Evolutionary conservation across 92 coral and sea anemone genomes (phyloP).

Genomic region (Zoanthus sociatus): DNA sequence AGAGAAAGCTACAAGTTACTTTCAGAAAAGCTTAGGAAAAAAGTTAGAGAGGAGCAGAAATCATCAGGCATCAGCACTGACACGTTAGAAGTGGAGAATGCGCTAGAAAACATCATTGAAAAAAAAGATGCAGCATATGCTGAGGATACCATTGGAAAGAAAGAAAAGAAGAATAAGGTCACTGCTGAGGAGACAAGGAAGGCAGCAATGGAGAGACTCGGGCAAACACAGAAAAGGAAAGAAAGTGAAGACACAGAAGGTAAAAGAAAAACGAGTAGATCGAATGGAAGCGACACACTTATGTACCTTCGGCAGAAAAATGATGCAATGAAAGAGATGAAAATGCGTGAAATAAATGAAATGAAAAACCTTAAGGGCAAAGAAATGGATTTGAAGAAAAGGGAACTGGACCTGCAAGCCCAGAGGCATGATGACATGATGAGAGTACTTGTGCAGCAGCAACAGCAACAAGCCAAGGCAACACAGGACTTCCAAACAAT

Average conservation of each 20-base stretch:
- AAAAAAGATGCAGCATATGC: constrained; percentile 49
- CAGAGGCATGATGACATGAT: constrained; percentile 52
- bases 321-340: constrained; percentile 26
- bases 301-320: constrained; percentile 46
- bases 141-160: constrained; percentile 39
- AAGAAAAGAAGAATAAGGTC: constrained; percentile 25
- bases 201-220: constrained; percentile 49
- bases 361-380: constrained; percentile 30
- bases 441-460: constrained; percentile 41
- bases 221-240: constrained; percentile 37
- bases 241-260: constrained; percentile 37
- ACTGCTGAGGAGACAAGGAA: constrained; percentile 44
- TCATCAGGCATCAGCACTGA: constrained; percentile 56
- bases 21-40: constrained; percentile 48
- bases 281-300: constrained; percentile 53
- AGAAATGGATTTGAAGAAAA: constrained; percentile 51
- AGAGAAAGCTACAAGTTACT: constrained; percentile 57
- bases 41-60: constrained; percentile 54
- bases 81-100: constrained; percentile 43
- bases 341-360: constrained; percentile 22
- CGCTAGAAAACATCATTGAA: constrained; percentile 54
- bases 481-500: constrained; percentile 55
- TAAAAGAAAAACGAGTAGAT: constrained; percentile 36
- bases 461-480: constrained; percentile 59
- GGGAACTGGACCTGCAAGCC: constrained; percentile 46